Base-by-base conservation (phyloP, 2,797 vertebrate genomes). In the Denticeps clupeoides region DNA sequence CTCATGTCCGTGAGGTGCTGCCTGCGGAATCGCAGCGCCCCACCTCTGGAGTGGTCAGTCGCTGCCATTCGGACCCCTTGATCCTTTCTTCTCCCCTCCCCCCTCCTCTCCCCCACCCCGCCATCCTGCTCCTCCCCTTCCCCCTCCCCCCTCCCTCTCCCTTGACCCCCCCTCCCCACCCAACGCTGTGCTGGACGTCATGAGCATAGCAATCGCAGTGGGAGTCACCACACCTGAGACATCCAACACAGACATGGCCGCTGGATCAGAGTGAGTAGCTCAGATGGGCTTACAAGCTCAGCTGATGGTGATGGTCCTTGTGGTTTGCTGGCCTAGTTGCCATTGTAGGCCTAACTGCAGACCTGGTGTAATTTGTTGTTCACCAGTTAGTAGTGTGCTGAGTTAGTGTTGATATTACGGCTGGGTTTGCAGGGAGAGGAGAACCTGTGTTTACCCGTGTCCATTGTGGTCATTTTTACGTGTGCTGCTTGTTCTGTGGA, bases 151-250 rank as follows among this genome's bases (percentile, higher is more conserved):
- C 49, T 62, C 63, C 59, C 53, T 53, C 63, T 49, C 55, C 80
- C 80, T 74, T 75, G 76, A 82, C 82, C 83, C 84, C 77, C 77
- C 77, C 59, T 61, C 77, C 82, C 83, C 84, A 80, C 82, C 85
- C 87, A 77, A 63, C 79, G 82, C 80, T 81, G 87, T 89, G 84
- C 82, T 84, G 87, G 90, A 92, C 89, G 93, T 94, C 93, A 98
- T 98, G 93, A 97, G 90, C 93, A 98, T 97, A 97, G 93, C 89
- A 94, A 90, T 95, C 82, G 84, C 91, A 82, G 86, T 97, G 88
- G 93, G 89, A 94, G 93, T 95, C 89, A 98, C 90, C 79, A 98
- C 93, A 95, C 91, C 91, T 89, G 93, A 98, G 87, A 95, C 92
- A 78, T 93, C 93, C 78, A 96, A 95, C 84, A 92, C 92, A 82